Percentiles rank a stretch among this genome's conserved stretches.
phyloP scores from a whole-genome alignment of 2,113 vertebrate species.

The Serilophus lunatus region DNA sequence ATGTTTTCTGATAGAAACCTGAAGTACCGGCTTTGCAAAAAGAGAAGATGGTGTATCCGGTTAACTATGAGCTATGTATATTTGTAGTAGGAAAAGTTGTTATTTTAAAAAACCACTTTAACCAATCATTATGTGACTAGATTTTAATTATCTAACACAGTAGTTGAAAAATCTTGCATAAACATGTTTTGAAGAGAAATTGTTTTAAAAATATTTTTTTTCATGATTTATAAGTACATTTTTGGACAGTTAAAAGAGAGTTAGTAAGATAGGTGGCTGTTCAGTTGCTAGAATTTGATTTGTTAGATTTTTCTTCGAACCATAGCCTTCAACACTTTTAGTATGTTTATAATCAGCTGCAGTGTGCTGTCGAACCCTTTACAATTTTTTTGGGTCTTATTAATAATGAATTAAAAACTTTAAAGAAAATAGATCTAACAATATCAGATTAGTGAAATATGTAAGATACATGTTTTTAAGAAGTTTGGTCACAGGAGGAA shows the following conservation, averaged over 20 bases:
- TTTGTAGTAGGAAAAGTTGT: background rate
- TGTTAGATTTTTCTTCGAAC: background rate
- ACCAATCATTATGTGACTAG: fast-evolving
- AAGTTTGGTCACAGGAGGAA: background rate
- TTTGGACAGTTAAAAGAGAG: background rate
- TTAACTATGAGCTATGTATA: background rate
- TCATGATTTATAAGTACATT: background rate
- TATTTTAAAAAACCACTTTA: background rate
- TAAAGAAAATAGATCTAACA: background rate
- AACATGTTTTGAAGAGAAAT: background rate
- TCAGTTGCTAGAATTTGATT: background rate
- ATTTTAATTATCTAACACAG: background rate
- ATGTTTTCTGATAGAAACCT: background rate
- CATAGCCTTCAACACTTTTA: background rate
- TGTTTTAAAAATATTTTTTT: background rate
- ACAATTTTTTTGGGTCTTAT: background rate
- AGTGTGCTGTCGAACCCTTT: background rate
- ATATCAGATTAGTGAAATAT: background rate
- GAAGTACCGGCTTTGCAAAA: background rate
- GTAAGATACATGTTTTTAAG: background rate
- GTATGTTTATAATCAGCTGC: background rate
- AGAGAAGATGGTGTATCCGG: background rate
- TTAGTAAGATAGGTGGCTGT: background rate
- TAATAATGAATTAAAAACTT: background rate
- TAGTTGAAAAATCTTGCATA: background rate